Base-by-base conservation (phyloP, 2,113 vertebrate genomes). In the Orthonyx spaldingii region DNA sequence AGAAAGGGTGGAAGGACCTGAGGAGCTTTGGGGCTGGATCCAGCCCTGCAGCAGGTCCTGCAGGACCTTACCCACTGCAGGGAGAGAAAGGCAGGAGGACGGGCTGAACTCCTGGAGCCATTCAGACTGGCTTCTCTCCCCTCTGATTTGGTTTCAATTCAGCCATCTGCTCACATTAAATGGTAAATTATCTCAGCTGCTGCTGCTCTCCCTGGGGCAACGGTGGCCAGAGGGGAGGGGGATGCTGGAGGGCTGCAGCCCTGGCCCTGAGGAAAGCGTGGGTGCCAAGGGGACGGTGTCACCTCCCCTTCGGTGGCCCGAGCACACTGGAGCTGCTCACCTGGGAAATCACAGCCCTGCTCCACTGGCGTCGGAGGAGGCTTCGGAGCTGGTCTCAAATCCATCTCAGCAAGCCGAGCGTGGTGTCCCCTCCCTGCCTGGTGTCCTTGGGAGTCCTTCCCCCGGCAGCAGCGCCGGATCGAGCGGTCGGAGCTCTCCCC, bases 81-180 rank as follows among this genome's bases (percentile, higher is more conserved):
- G 52, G 64, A 47, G 7, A 60, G 60, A 84, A 39, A 69, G 70
- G 41, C 0, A 0, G 71, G 49, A 83, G 63, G 69, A 28, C 42
- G 53, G 65, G 16, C 85, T 93, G 90, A 76, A 24, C 52, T 81
- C 81, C 63, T 46, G 27, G 6, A 82, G 47, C 64, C 33, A 13
- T 42, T 76, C 93, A 85, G 64, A 7, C 69, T 16, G 42, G 35
- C 70, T 80, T 74, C 39, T n/a, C 84, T 94, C 86, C 87, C 89
- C 82, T 95, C 89, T 30, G 57, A 56, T 96, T 97, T 90, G 93
- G 95, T 93, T 95, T 96, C 96, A 94, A 97, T 98, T 93, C 97
- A 97, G 91, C 97, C 97, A 96, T 97, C 97, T 97, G 97, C 90
- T 93, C 97, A 94, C 94, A 94, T 92, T 93, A 97, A 96, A 76